A percentile compares a stretch with the other conserved stretches of the same genome.
phyloP scores from a whole-genome alignment of 2,113 vertebrate genomes.

The Cololabis saira region DNA sequence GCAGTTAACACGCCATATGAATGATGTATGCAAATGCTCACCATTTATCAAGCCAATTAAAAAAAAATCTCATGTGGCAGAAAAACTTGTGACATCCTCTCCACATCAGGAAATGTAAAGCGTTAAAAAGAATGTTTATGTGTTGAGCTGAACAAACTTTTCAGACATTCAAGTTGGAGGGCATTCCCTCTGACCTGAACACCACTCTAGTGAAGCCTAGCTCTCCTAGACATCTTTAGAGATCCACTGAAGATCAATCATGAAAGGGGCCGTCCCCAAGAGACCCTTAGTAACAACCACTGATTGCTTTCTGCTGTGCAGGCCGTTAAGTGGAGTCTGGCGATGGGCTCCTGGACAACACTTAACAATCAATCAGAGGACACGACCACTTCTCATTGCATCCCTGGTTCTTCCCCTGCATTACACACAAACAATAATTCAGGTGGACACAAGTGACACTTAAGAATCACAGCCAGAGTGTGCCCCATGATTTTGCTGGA shows the following conservation, averaged over 20 bases:
- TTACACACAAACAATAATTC: constrained; percentile 82
- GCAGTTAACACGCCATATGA: constrained; percentile 39
- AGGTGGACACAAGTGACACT: constrained; percentile 82
- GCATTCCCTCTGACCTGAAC: constrained; percentile 56
- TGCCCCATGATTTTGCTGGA: constrained; percentile 58
- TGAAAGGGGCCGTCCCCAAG: constrained; percentile 73
- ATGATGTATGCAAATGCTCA: constrained; percentile 58
- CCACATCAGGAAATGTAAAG: constrained; percentile 23
- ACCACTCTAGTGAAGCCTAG: constrained; percentile 56
- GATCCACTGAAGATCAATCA: constrained; percentile 81
- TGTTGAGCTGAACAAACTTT: constrained; percentile 47
- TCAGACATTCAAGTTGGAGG: constrained; percentile 44
- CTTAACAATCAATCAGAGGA: constrained; percentile 86
- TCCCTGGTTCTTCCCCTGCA: constrained; percentile 73
- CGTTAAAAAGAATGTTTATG: constrained; percentile 14
- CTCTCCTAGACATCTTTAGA: constrained; percentile 77
- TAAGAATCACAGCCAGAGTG: constrained; percentile 73
- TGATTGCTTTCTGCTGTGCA: constrained; percentile 84
- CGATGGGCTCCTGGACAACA: constrained; percentile 84
- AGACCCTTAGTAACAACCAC: constrained; percentile 82
- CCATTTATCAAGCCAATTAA: constrained; percentile 54
- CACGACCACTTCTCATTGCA: constrained; percentile 77
- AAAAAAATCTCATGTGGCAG: constrained; percentile 24
- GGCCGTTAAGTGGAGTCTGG: constrained; percentile 81
- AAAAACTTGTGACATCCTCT: constrained; percentile 25